Percentiles rank a stretch among this genome's conserved stretches.
phyloP scores from a whole-genome alignment of 2,113 vertebrate genomes.

The Canis aureus region DNA sequence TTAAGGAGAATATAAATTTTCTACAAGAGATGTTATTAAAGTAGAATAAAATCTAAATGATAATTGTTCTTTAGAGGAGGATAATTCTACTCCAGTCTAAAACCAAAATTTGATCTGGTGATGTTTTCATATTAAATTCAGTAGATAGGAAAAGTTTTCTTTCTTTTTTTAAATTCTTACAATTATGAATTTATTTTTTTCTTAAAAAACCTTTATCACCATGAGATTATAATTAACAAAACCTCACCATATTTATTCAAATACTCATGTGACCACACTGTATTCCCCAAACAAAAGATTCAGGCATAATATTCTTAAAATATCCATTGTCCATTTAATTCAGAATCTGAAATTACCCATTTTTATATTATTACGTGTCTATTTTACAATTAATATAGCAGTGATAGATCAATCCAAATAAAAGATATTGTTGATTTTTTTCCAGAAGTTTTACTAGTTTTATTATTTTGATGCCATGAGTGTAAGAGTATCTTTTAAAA shows the following conservation, averaged over 20 bases:
- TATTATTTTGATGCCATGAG: not conserved
- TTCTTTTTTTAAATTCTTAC: not conserved
- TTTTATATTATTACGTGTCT: not conserved
- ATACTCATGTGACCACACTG: not conserved
- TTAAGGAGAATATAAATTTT: not conserved
- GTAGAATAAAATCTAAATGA: not conserved
- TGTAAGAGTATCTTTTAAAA: not conserved
- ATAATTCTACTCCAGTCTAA: not conserved
- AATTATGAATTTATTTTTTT: not conserved
- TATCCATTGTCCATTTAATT: not conserved
- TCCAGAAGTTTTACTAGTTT: not conserved
- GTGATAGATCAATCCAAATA: not conserved
- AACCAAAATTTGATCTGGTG: not conserved
- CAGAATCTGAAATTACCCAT: not conserved
- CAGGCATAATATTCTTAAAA: not conserved
- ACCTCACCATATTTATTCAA: not conserved
- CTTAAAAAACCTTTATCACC: fast-evolving
- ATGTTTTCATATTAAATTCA: not conserved
- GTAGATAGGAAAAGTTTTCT: not conserved
- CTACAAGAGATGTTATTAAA: not conserved
- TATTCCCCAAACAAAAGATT: not conserved
- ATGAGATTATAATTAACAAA: not conserved
- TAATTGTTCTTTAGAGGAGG: not conserved
- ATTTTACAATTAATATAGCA: not conserved
- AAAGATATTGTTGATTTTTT: not conserved